phyloP scores from a whole-genome alignment of 1,140 invertebrate species.

The Camponotus floridanus region DNA sequence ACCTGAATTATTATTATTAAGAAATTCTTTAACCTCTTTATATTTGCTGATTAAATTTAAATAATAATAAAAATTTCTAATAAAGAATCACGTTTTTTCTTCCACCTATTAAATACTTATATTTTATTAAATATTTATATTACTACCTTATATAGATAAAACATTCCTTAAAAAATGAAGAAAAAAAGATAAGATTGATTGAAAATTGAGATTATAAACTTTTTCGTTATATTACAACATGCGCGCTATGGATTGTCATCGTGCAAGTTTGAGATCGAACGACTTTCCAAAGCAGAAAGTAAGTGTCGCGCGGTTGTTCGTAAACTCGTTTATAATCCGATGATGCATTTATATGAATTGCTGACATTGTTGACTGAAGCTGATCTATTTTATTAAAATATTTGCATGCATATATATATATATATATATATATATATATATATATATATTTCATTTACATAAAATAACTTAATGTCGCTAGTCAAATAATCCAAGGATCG shows the following conservation, averaged over 20 bases:
- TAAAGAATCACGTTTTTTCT: not conserved
- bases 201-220: slow-evolving; percentile 11
- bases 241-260: slow-evolving; percentile 9
- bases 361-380: not conserved
- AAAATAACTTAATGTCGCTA: too few species aligned
- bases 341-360: not conserved
- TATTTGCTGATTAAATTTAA: not conserved
- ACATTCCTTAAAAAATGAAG: not conserved
- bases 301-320: not conserved
- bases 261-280: slow-evolving; percentile 15
- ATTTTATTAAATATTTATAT: too few species aligned
- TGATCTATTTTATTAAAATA: not conserved
- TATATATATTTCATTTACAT: too few species aligned
- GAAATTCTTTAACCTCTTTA: not conserved
- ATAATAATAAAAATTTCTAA: not conserved
- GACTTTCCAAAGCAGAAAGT: slow-evolving; percentile 39
- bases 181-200: not conserved
- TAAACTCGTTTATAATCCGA: slow-evolving; percentile 15
- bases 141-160: not conserved
- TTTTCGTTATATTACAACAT: not conserved
- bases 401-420: not conserved
- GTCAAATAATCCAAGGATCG: too few species aligned
- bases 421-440: too few species aligned
- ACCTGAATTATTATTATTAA: not conserved
- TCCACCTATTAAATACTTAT: not conserved